Conservation (phyloP, 2,888 invertebrate species). For the Coelinius sp. region DNA sequence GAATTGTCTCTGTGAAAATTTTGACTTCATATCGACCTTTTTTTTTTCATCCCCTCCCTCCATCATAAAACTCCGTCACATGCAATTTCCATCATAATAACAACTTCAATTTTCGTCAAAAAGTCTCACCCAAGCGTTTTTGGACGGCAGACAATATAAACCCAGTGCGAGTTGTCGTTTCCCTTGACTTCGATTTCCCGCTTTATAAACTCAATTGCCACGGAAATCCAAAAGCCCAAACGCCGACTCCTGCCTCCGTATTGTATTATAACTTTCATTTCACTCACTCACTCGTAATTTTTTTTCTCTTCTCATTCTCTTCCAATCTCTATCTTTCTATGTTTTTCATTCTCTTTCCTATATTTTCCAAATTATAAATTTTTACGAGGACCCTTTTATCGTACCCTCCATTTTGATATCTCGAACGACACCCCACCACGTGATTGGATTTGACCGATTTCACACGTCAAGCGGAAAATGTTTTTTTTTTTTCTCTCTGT, state of each 20-base stretch:
- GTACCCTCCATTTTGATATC: constrained; percentile 26
- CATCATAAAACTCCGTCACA: constrained; percentile 62
- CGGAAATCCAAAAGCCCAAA: constrained; percentile 54
- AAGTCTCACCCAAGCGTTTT: constrained; percentile 60
- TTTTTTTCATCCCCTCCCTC: constrained; percentile 37
- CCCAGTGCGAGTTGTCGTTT: constrained; percentile 30
- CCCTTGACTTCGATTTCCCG: constrained; percentile 68
- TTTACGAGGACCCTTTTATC: constrained; percentile 62
- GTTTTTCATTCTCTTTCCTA: constrained; percentile 36
- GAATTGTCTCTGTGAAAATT: background rate
- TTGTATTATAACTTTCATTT: constrained; percentile 31
- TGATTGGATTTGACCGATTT: constrained; percentile 64
- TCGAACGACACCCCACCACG: constrained; percentile 34
- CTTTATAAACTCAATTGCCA: constrained; percentile 69
- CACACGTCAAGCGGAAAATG: constrained; percentile 27
- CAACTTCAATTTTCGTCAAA: constrained; percentile 70
- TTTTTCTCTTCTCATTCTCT: constrained; percentile 17
- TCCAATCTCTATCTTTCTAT: constrained; percentile 13
- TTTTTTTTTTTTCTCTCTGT: constrained; percentile 34
- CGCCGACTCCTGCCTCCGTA: constrained; percentile 26
- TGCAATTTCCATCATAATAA: constrained; percentile 69
- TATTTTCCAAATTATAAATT: constrained; percentile 72
- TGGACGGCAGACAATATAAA: constrained; percentile 51
- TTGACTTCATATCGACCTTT: constrained; percentile 27
- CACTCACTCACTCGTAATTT: constrained; percentile 28